Base-by-base conservation (phyloP, 2,113 vertebrate species). In the Saguinus midas region DNA sequence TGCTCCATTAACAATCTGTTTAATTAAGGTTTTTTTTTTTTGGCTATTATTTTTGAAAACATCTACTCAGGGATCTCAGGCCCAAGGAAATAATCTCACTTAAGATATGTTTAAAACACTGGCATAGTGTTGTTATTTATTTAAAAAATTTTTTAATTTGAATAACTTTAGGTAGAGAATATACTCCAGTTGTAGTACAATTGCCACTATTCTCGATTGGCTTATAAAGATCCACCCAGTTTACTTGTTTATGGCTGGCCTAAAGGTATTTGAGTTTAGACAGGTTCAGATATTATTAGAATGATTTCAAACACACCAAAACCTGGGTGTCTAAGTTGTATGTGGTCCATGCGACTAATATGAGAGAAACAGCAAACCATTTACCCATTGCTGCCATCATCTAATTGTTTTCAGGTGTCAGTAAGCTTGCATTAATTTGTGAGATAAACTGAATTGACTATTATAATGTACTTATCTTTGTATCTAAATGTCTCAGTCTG, bases 71-170 rank as follows among this genome's bases (percentile, higher is more conserved):
- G 37, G 57, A 2, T 64, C 40, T 95, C 8, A 78, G 40, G 5
- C 23, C 64, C 23, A 89, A 87, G 37, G 76, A 87, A 70, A 83
- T 25, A 90, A 75, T 92, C 35, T 82, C 8, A 83, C 48, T 35
- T 37, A 79, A 84, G 85, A 80, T 82, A 32, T 83, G 16, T 84
- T 94, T 96, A 80, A 95, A 90, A 92, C 64, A 23, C 16, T 52
- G 27, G 14, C 14, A 50, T 70, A 64, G 6, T 64, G 29, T 55
- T 87, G 57, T 87, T 13, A 7, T 66, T 35, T 76, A 52, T 52
- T 29, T 73, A 66, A 20, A 55, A 1, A 40, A 29, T 66, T 83
- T 68, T 84, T 84, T 7, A 93, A 50, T 82, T 80, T 90, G 57
- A 90, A 11, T 95, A 81, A 52, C 73, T 85, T 96, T 43, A 43